Percentiles rank a stretch among this genome's conserved stretches.
These are phyloP conservation scores for Sarcophilus harrisii DNA, from an alignment of 2,797 vertebrate genomes.

Conservation along the genomic window DNA sequence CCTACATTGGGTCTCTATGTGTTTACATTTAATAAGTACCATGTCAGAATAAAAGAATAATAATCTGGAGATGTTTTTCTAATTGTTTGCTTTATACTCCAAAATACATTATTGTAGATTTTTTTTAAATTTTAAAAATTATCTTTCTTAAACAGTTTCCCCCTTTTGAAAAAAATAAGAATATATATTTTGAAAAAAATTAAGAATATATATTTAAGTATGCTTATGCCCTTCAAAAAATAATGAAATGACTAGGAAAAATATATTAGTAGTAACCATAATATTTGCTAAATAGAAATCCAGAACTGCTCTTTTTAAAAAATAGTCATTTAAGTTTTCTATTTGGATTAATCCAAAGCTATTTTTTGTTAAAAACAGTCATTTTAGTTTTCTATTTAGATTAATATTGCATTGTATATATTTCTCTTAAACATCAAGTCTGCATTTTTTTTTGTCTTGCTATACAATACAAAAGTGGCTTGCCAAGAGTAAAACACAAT, in stretches of 20 bases:
- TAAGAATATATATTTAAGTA: constrained; percentile 33
- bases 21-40: constrained; percentile 53
- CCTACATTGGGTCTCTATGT: constrained; percentile 36
- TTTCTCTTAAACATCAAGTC: constrained; percentile 61
- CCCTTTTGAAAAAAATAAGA: constrained; percentile 6
- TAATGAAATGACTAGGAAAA: constrained; percentile 58
- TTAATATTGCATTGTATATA: constrained; percentile 50
- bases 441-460: constrained; percentile 50
- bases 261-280: constrained; percentile 46
- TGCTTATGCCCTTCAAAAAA: constrained; percentile 17
- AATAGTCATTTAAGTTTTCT: constrained; percentile 41
- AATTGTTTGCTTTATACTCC: constrained; percentile 44
- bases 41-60: constrained; percentile 4
- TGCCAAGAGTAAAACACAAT: constrained; percentile 11
- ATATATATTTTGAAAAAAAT: constrained; percentile 7
- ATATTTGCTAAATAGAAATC: constrained; percentile 28
- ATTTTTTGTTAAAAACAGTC: constrained; percentile 44
- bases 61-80: not conserved
- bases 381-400: constrained; percentile 37
- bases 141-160: constrained; percentile 7
- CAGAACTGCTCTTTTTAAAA: constrained; percentile 6
- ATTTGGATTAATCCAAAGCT: not conserved
- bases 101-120: constrained; percentile 30
- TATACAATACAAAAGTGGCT: constrained; percentile 35
- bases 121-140: constrained; percentile 40